Evolutionary conservation across 92 coral and sea anemone genomes (phyloP), one percentile per base, ranked within the genome.

Genomic region (Palythoa grandis): DNA sequence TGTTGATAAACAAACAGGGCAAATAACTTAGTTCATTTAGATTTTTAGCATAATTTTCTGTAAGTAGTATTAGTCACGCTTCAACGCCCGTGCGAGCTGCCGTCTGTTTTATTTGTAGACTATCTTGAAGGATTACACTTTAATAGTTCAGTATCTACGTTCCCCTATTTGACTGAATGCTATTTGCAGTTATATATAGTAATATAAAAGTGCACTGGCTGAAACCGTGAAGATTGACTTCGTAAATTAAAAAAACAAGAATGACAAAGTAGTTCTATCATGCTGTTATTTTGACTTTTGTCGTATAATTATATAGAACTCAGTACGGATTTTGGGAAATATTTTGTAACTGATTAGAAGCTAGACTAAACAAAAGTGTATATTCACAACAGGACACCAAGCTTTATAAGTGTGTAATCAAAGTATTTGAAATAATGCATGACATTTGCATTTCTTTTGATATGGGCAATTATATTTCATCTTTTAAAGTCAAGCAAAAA

Each of bases 21-120:
- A 16, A 52, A 24, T 35, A 76, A 76, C 63, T 54, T 25, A 5
- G 67, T 54, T 76, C 38, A 76, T 14, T 67, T 48, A 16, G 82
- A 53, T 13, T 54, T 76, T 22, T 74, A 12, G 68, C 82, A 76
- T 76, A 76, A 54, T 76, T 53, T 57, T 39, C 53, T 8, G 72
- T 39, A 78, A 78, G 37, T n/a, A n/a, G 83, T 38, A 17, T 63
- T 63, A 16, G 57, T 58, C 83, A 78, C 72, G 83, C n/a, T 61
- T 37, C 4, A 63, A 47, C 19, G 83, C 70, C 23, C 23, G 11
- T 38, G 17, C 50, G 20, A 74, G 58, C 35, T 13, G 39, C 7
- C 43, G 23, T 0, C 35, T 15, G 77, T 37, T 19, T 72, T 37
- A 72, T 43, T 72, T 11, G 25, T 13, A 72, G 77, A 72, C 50